These are phyloP conservation scores for Cephalopholis sonnerati DNA, from an alignment of 2,113 vertebrate genomes.

Conservation along the genomic window DNA sequence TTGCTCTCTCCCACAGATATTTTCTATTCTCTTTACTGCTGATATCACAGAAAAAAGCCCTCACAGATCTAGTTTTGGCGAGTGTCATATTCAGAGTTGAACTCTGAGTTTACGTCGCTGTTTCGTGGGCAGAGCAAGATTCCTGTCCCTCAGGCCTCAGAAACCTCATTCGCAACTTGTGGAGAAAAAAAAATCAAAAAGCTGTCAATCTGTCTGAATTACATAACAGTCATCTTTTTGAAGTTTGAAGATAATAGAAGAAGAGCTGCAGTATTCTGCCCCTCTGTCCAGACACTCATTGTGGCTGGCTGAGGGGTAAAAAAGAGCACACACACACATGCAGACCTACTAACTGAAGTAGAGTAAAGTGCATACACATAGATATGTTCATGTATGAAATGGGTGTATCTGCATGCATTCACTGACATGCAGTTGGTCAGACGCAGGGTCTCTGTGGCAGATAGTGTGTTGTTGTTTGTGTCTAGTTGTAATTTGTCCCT, in stretches of 20 bases:
- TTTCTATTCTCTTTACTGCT: slow-evolving; percentile 49
- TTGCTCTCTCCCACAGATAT: slow-evolving; percentile 9
- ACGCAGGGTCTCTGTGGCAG: slow-evolving; percentile 5
- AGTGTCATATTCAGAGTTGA: slow-evolving; percentile 21
- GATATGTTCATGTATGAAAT: background rate
- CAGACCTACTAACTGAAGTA: background rate
- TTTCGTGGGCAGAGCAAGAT: slow-evolving; percentile 18
- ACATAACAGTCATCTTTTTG: background rate
- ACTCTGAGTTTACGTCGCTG: slow-evolving; percentile 14
- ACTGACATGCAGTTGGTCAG: background rate
- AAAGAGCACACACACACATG: background rate
- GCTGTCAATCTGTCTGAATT: slow-evolving; percentile 5
- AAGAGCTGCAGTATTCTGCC: background rate
- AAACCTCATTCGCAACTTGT: slow-evolving; percentile 28
- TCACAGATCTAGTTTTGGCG: slow-evolving; percentile 4
- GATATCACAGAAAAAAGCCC: slow-evolving; percentile 43
- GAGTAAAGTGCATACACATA: background rate
- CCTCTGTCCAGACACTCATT: background rate
- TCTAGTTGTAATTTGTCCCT: slow-evolving; percentile 5
- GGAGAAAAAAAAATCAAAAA: background rate
- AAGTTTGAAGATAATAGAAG: background rate
- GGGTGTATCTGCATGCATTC: background rate
- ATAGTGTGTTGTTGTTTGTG: slow-evolving; percentile 16
- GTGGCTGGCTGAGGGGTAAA: background rate
- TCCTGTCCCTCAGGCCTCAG: background rate